A percentile compares a stretch with the other conserved stretches of the same genome.
Evolutionary conservation across 92 coral and sea anemone species (phyloP).

Genomic region (Actinernus sp.): DNA sequence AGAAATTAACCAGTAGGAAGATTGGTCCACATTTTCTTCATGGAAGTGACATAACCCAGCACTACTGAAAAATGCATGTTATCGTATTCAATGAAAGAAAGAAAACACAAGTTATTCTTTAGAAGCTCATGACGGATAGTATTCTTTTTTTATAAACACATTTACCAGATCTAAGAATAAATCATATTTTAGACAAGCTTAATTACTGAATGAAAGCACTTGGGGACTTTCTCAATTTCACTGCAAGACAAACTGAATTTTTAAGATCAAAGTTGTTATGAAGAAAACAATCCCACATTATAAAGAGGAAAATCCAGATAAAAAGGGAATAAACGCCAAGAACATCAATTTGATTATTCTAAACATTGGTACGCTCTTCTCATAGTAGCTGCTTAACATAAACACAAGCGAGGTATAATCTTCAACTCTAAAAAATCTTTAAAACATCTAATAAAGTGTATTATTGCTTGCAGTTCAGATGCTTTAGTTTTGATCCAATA

Average conservation of each 20-base stretch:
- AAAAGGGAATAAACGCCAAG: too few species aligned
- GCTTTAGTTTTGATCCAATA: too few species aligned
- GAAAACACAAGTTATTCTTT: too few species aligned
- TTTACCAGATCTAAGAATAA: too few species aligned
- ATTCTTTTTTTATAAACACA: too few species aligned
- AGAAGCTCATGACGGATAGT: too few species aligned
- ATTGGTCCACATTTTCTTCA: background rate
- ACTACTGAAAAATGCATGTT: too few species aligned
- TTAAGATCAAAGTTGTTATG: background rate
- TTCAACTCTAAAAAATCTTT: background rate
- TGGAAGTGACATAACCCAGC: background rate
- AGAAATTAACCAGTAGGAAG: too few species aligned
- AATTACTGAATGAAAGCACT: constrained; percentile 2
- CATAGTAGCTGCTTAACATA: background rate
- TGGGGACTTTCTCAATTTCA: background rate
- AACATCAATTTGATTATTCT: background rate
- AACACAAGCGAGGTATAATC: background rate
- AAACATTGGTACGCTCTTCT: background rate
- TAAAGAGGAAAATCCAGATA: constrained; percentile 1
- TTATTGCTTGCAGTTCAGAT: too few species aligned
- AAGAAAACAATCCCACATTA: background rate
- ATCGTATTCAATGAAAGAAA: too few species aligned
- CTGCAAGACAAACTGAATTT: background rate
- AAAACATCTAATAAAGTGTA: too few species aligned
- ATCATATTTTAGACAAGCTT: too few species aligned